Percentiles rank a stretch among this genome's conserved stretches.
phyloP scores from a whole-genome alignment of 1,140 invertebrate species.

The Atopsyche davidsoni region DNA sequence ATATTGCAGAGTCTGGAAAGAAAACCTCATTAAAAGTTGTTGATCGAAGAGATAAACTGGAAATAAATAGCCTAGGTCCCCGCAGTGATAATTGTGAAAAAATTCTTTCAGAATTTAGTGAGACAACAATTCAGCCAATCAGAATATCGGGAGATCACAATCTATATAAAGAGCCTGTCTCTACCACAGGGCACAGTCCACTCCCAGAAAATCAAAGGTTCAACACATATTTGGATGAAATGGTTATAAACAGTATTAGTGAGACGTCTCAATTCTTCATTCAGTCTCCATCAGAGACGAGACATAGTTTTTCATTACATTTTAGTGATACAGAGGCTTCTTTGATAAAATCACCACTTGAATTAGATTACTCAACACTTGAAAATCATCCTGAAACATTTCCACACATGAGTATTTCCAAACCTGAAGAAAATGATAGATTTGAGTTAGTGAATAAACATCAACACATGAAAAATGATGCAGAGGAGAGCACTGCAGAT shows the following conservation, averaged over 20 bases:
- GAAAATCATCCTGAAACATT: constrained; percentile 2
- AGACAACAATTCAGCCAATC: background rate
- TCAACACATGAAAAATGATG: constrained; percentile 3
- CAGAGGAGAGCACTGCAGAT: background rate
- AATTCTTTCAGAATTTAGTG: background rate
- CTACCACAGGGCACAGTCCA: too few species aligned
- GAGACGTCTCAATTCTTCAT: constrained; percentile 12
- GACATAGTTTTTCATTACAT: constrained; percentile 16
- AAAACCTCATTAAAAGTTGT: constrained; percentile 11
- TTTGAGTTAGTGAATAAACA: constrained; percentile 13
- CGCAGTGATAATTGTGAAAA: background rate
- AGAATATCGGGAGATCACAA: constrained; percentile 3
- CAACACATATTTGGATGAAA: too few species aligned
- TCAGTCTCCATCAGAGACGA: constrained; percentile 9
- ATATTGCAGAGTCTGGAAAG: constrained; percentile 13
- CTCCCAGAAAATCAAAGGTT: too few species aligned
- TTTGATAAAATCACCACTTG: constrained; percentile 7
- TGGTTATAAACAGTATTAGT: constrained; percentile 5
- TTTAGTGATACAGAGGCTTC: constrained; percentile 12
- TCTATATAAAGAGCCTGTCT: background rate
- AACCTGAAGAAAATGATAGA: constrained; percentile 24
- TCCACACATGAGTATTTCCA: too few species aligned
- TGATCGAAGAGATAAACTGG: background rate
- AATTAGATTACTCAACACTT: background rate
- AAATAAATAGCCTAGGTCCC: background rate